phyloP scores from a whole-genome alignment of 2,113 vertebrate species.

The Poeciliopsis retropinna region DNA sequence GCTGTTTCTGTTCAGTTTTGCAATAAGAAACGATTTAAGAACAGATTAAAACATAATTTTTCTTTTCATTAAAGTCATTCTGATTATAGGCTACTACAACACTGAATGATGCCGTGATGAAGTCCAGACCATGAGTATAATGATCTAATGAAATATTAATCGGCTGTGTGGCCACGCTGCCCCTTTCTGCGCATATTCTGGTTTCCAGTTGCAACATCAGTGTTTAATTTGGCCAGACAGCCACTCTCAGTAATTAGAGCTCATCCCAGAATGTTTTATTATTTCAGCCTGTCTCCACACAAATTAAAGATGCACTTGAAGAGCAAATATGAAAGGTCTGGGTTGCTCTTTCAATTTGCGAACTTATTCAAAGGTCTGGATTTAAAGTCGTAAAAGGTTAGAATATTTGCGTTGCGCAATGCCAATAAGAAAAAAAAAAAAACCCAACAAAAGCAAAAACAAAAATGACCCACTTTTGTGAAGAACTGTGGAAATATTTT shows the following conservation, averaged over 20 bases:
- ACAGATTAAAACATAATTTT: neutral
- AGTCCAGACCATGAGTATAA: constrained; percentile 36
- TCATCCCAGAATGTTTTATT: neutral
- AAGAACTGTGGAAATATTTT: neutral
- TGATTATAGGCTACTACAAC: neutral
- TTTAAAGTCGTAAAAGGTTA: no score
- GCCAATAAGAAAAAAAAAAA: neutral
- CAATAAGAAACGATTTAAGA: neutral
- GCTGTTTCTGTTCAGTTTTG: neutral
- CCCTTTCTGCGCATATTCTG: constrained; percentile 41
- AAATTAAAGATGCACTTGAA: no score
- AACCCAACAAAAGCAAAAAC: no score
- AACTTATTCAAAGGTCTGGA: neutral
- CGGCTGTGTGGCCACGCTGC: constrained; percentile 44
- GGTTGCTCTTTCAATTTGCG: neutral
- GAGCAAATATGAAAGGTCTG: neutral
- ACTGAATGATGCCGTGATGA: constrained; percentile 14
- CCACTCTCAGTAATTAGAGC: constrained; percentile 3
- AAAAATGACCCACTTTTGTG: no score
- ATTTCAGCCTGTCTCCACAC: neutral
- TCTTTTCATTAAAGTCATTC: neutral
- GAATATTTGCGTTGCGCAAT: neutral
- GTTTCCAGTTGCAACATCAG: constrained; percentile 80
- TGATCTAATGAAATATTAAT: constrained; percentile 84
- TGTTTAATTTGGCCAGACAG: constrained; percentile 58